phyloP scores from a whole-genome alignment of 2,888 invertebrate genomes.

The Callimorpha dominula region DNA sequence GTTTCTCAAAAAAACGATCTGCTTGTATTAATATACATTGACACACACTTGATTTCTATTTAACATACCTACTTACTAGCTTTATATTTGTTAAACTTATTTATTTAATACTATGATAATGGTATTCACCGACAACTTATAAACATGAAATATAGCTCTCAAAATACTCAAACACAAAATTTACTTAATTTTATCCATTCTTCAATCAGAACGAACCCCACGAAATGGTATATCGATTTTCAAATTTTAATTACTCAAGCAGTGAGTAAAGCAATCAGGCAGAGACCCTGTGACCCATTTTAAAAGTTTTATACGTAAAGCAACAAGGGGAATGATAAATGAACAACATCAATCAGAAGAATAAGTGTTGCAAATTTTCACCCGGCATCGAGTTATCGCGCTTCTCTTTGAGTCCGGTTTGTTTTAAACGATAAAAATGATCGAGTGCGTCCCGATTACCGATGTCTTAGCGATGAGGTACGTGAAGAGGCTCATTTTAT shows the following conservation, averaged over 20 bases:
- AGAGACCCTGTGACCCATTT: constrained; percentile 84
- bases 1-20: not conserved
- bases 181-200: constrained; percentile 19
- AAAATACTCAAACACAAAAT: constrained; percentile 12
- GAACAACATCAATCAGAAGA: constrained; percentile 84
- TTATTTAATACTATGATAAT: not conserved
- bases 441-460: constrained; percentile 49
- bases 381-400: constrained; percentile 69
- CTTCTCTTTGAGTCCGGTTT: constrained; percentile 67
- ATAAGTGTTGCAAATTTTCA: constrained; percentile 85
- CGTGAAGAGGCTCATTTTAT: constrained; percentile 33
- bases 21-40: not conserved
- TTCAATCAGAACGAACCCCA: constrained; percentile 30
- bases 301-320: constrained; percentile 79
- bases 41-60: no score
- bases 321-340: constrained; percentile 85
- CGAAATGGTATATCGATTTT: constrained; percentile 70
- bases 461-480: constrained; percentile 28
- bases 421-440: constrained; percentile 68
- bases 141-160: not conserved
- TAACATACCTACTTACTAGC: no score
- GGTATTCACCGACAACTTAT: not conserved
- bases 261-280: constrained; percentile 75
- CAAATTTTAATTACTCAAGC: constrained; percentile 81
- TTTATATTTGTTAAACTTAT: not conserved